Base-by-base conservation (phyloP, 1,140 invertebrate genomes). In the Meloidogyne chitwoodi region DNA sequence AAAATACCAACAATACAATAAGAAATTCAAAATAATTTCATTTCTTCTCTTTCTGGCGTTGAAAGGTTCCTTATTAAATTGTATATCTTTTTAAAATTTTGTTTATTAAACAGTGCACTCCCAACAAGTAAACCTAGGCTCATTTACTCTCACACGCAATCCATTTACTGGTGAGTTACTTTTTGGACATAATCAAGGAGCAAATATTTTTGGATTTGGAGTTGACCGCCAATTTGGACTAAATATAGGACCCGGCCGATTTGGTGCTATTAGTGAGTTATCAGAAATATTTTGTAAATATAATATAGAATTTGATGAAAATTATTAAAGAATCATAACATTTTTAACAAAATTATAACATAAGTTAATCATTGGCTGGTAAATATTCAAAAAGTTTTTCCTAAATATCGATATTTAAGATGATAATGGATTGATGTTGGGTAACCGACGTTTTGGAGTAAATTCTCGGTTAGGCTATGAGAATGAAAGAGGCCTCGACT, bases 121-220 rank as follows among this genome's bases (percentile, higher is more conserved):
- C 6, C 48, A 56, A 6, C 48, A 56, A 22, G n/a, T 78, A 34
- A 78, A 78, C 68, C 64, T 78, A 16, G 77, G 77, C 19, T 74
- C 78, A 29, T 44, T 79, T 64, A 75, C 41, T 24, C 63, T 79
- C 22, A 67, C 63, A 66, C 77, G 65, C 31, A 77, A 31, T 38
- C 68, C 79, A 27, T 34, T 48, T 12, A 34, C 26, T 8, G 79
- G 79, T 4, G 81, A 80, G 22, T 61, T 80, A n/a, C 19, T n/a
- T 31, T 41, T 80, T 38, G 81, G 81, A 31, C 44, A 83, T 31
- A 81, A 81, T 24, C 79, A 80, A 44, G 79, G 81, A 8, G 81
- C 41, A 12, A 77, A 71, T 26, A 24, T 80, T 29, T 80, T 80
- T 71, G 79, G 79, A n/a, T 83, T 83, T 34, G 79, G 79, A n/a